Percentiles rank a stretch among this genome's conserved stretches.
Conservation (phyloP, 37 sponge, comb jelly and placozoan species). For the Chondrilla cf. caribensis region DNA sequence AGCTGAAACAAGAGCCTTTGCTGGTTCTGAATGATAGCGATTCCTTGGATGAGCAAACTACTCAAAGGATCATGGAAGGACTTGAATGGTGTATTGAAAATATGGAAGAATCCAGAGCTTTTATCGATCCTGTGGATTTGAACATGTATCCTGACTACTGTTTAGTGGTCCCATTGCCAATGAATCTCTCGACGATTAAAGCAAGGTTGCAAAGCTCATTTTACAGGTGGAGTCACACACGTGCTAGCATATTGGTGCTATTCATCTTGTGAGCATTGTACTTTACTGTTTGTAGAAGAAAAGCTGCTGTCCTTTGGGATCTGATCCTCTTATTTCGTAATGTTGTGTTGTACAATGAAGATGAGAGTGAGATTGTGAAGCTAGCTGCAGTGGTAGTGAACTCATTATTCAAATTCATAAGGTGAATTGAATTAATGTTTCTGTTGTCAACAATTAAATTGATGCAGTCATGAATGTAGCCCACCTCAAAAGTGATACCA, state of each 20-base stretch:
- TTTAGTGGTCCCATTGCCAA: conserved; percentile 61
- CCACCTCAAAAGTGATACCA: no score
- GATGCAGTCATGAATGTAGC: no score
- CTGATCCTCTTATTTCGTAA: conserved; percentile 50
- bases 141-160: conserved; percentile 60
- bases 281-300: conserved; percentile 36
- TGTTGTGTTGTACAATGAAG: conserved; percentile 64
- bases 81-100: conserved; percentile 16
- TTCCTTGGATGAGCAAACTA: neutral
- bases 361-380: conserved; percentile 70
- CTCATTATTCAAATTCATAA: conserved; percentile 59
- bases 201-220: conserved; percentile 49
- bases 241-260: neutral
- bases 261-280: neutral
- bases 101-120: conserved; percentile 63
- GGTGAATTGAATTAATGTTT: conserved; percentile 34
- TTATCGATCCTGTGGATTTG: conserved; percentile 64
- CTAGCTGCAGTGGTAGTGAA: conserved; percentile 39
- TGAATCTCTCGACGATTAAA: conserved; percentile 58
- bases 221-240: conserved; percentile 46
- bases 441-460: no score
- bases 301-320: conserved; percentile 73
- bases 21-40: neutral
- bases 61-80: conserved; percentile 54
- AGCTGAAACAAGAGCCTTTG: no score